phyloP scores from a whole-genome alignment of 2,888 invertebrate genomes.

The Tipula helvola region DNA sequence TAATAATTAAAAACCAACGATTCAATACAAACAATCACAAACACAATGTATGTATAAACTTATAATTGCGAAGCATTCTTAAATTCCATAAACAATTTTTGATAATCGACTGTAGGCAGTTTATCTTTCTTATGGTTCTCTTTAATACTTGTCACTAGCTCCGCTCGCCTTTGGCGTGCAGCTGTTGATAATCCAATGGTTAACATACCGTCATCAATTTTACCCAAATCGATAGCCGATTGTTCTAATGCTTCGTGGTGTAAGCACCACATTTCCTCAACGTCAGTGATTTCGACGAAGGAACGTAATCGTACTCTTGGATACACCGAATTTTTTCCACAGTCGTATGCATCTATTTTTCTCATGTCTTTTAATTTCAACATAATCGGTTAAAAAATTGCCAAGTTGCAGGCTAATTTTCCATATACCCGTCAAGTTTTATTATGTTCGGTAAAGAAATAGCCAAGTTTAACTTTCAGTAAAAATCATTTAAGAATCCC shows the following conservation, averaged over 20 bases:
- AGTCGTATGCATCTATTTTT: conserved; percentile 79
- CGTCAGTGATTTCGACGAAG: conserved; percentile 72
- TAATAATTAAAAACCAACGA: too few relatives aligned
- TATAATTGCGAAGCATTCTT: conserved; percentile 65
- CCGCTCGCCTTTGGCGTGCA: conserved; percentile 62
- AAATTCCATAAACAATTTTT: conserved; percentile 70
- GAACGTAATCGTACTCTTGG: conserved; percentile 80
- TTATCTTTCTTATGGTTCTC: conserved; percentile 56
- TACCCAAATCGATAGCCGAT: conserved; percentile 95
- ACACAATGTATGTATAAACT: conserved; percentile 26
- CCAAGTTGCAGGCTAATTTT: too few relatives aligned
- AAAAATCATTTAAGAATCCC: too few relatives aligned
- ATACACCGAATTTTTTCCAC: conserved; percentile 95
- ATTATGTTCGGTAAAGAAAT: too few relatives aligned
- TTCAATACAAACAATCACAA: too few relatives aligned
- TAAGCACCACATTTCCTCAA: conserved; percentile 89
- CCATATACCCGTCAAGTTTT: too few relatives aligned
- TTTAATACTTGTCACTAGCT: conserved; percentile 60
- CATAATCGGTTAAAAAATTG: too few relatives aligned
- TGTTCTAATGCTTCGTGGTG: conserved; percentile 96
- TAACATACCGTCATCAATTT: conserved; percentile 92
- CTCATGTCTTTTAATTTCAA: conserved; percentile 77
- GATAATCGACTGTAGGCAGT: conserved; percentile 66
- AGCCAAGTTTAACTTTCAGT: too few relatives aligned
- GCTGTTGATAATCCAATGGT: conserved; percentile 87